Percentiles rank a stretch among this genome's conserved stretches.
Conservation (phyloP, 2,888 invertebrate species). For the Polyommatus iphigenia region DNA sequence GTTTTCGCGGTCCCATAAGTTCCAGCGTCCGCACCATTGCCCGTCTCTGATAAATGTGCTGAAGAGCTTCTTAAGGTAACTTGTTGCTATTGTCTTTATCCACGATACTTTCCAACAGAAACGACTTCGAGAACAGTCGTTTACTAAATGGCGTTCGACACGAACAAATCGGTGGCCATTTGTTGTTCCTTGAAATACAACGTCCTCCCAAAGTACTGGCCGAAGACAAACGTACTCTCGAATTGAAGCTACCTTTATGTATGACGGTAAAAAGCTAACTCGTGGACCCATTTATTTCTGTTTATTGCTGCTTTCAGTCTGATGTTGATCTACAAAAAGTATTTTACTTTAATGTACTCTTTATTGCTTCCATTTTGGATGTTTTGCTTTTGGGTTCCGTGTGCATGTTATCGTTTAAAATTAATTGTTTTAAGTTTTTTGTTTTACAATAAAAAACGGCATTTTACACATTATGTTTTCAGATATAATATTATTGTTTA, state of each 20-base stretch:
- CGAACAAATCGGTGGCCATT: slow-evolving; percentile 57
- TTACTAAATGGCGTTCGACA: slow-evolving; percentile 48
- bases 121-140: slow-evolving; percentile 45
- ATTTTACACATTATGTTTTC: too few species aligned
- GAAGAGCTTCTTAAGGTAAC: slow-evolving; percentile 48
- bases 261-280: slow-evolving; percentile 19
- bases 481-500: background rate
- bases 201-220: slow-evolving; percentile 28
- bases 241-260: slow-evolving; percentile 23
- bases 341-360: background rate
- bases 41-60: slow-evolving; percentile 20
- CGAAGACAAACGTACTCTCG: slow-evolving; percentile 1
- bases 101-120: slow-evolving; percentile 49
- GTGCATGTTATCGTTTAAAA: background rate
- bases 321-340: background rate
- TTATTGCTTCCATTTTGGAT: background rate
- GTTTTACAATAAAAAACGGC: too few species aligned
- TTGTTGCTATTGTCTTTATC: slow-evolving; percentile 60
- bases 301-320: background rate
- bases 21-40: slow-evolving; percentile 29
- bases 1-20: slow-evolving; percentile 29
- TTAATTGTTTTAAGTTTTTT: background rate
- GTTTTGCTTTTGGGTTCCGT: background rate
- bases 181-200: slow-evolving; percentile 42
- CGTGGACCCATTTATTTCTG: background rate